A percentile compares a stretch with the other conserved stretches of the same genome.
Evolutionary conservation across 2,888 invertebrate genomes (phyloP).

Genomic region (Eucriotettix oculatus): DNA sequence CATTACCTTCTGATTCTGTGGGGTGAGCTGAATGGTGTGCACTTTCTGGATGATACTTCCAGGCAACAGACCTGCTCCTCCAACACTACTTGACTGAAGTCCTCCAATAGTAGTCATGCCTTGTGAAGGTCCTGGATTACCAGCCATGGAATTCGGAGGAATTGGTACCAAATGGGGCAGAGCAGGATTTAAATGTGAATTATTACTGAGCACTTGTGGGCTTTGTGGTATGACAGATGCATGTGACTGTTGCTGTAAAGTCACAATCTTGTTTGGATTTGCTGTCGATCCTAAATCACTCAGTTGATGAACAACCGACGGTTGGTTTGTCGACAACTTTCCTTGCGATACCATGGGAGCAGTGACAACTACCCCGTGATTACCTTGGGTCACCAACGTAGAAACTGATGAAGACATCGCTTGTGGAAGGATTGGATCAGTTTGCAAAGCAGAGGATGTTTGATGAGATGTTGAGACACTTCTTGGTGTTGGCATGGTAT

Average conservation of each 20-base stretch:
- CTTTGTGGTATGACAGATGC: not conserved
- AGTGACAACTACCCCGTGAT: not conserved
- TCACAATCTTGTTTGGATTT: not conserved
- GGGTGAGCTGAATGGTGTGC: conserved; percentile 55
- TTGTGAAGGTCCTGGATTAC: not conserved
- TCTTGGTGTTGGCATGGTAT: not conserved
- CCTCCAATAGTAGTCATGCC: not conserved
- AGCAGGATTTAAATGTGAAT: not conserved
- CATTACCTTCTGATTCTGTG: conserved; percentile 48
- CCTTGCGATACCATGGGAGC: not conserved
- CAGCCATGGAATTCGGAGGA: not conserved
- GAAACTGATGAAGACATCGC: not conserved
- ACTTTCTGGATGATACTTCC: conserved; percentile 36
- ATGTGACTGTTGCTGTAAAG: not conserved
- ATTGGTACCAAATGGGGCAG: conserved; percentile 12
- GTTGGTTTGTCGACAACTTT: not conserved
- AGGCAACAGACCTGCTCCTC: conserved; percentile 9
- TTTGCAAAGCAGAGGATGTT: not conserved
- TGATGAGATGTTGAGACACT: not conserved
- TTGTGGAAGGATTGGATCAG: not conserved
- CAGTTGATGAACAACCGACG: not conserved
- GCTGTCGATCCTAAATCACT: not conserved
- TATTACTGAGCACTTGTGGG: not conserved
- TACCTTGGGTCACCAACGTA: not conserved
- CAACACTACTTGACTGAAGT: not conserved